Conservation (phyloP, 2,797 vertebrate species). For the Leptatherina wallacei region DNA sequence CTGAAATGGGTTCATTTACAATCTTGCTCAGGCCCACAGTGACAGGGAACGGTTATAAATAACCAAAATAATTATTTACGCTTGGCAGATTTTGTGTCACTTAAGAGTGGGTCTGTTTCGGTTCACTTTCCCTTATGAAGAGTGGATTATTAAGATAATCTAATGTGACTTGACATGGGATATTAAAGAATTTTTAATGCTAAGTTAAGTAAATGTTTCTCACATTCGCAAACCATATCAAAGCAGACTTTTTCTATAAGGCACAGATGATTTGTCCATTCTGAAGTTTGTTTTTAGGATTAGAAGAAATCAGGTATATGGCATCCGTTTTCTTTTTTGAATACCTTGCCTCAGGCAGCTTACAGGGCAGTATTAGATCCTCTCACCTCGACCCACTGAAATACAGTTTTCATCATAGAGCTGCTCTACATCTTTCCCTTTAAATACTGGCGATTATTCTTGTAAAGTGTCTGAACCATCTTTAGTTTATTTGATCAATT, state of each 20-base stretch:
- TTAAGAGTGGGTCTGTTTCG: constrained; percentile 22
- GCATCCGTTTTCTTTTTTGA: neutral
- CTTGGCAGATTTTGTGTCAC: constrained; percentile 25
- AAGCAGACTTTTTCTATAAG: neutral
- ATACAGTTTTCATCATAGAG: neutral
- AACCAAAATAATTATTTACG: constrained; percentile 15
- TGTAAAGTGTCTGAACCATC: neutral
- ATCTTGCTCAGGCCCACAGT: neutral
- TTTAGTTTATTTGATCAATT: neutral
- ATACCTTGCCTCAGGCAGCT: neutral
- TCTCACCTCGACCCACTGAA: neutral
- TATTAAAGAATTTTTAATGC: constrained; percentile 3
- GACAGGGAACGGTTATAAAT: constrained; percentile 20
- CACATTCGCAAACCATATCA: constrained; percentile 7
- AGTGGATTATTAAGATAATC: constrained; percentile 35
- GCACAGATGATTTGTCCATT: neutral
- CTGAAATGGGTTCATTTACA: constrained; percentile 23
- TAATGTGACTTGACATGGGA: constrained; percentile 30
- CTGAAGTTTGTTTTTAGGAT: constrained; percentile 13
- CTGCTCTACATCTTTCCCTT: neutral
- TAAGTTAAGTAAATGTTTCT: constrained; percentile 4
- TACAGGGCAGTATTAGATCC: neutral
- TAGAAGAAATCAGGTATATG: constrained; percentile 7
- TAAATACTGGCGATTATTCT: neutral
- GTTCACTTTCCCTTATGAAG: constrained; percentile 7